Percentiles rank a stretch among this genome's conserved stretches.
Evolutionary conservation across 2,888 invertebrate species (phyloP).

Genomic region (Ectemnius cavifrons): DNA sequence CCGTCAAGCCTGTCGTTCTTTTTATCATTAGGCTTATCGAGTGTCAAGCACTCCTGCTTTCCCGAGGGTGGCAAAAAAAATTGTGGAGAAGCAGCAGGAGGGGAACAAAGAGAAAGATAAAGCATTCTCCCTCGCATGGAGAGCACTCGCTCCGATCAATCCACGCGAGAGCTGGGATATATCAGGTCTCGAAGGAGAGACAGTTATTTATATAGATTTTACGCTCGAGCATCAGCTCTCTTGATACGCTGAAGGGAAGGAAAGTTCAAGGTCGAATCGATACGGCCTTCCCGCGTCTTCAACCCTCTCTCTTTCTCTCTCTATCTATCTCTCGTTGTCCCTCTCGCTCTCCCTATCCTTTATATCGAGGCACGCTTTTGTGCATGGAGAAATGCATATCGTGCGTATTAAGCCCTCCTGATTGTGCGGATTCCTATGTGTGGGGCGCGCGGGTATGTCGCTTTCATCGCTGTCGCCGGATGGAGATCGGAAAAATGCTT

Average conservation of each 20-base stretch:
- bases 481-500: background rate
- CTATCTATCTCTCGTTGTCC: no score
- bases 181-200: background rate
- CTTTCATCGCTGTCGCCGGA: slow-evolving; percentile 1
- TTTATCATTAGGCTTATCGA: no score
- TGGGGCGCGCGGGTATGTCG: slow-evolving; percentile 14
- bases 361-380: slow-evolving; percentile 39
- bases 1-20: no score
- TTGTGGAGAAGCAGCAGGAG: background rate
- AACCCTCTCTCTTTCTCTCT: no score
- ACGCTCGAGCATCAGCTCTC: slow-evolving; percentile 43
- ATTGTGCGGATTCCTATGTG: no score
- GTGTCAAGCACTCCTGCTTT: no score
- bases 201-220: slow-evolving; percentile 51
- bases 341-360: no score
- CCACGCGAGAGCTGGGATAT: background rate
- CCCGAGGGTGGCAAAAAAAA: no score
- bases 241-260: slow-evolving; percentile 58
- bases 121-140: background rate
- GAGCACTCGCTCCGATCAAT: background rate
- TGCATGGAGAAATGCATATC: slow-evolving; percentile 19
- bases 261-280: slow-evolving; percentile 77
- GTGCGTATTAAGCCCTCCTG: background rate
- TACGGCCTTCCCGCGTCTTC: slow-evolving; percentile 65
- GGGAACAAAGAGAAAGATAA: background rate